Evolutionary conservation across 1,140 invertebrate species (phyloP).

Genomic region (Drosophila elegans): DNA sequence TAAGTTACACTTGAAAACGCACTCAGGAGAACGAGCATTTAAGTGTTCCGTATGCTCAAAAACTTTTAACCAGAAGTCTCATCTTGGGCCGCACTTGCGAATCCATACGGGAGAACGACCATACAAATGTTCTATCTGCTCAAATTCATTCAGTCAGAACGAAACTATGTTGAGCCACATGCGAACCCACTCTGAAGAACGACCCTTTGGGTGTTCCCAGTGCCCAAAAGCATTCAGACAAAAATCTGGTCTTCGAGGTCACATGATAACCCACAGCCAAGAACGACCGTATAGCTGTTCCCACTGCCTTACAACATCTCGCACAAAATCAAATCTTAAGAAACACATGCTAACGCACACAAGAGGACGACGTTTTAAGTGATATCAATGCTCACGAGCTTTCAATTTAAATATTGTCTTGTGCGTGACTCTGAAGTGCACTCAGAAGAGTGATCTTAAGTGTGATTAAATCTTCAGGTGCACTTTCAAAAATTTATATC

Average conservation of each 20-base stretch:
- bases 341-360: background rate
- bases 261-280: background rate
- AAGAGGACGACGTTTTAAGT: background rate
- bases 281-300: background rate
- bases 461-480: too few relatives aligned
- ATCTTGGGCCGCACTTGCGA: too few relatives aligned
- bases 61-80: background rate
- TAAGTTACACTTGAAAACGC: background rate
- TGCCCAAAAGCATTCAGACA: background rate
- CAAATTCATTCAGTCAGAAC: too few relatives aligned
- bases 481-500: too few relatives aligned
- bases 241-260: background rate
- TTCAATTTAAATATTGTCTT: too few relatives aligned
- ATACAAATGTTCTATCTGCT: too few relatives aligned
- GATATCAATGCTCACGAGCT: background rate
- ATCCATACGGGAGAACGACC: too few relatives aligned
- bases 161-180: too few relatives aligned
- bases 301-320: background rate
- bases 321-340: background rate
- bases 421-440: too few relatives aligned
- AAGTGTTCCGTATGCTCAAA: background rate
- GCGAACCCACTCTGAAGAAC: too few relatives aligned
- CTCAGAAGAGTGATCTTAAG: too few relatives aligned
- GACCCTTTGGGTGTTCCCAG: too few relatives aligned
- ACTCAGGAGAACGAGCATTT: background rate